phyloP scores from a whole-genome alignment of 1,140 invertebrate genomes.

The Sitodiplosis mosellana region DNA sequence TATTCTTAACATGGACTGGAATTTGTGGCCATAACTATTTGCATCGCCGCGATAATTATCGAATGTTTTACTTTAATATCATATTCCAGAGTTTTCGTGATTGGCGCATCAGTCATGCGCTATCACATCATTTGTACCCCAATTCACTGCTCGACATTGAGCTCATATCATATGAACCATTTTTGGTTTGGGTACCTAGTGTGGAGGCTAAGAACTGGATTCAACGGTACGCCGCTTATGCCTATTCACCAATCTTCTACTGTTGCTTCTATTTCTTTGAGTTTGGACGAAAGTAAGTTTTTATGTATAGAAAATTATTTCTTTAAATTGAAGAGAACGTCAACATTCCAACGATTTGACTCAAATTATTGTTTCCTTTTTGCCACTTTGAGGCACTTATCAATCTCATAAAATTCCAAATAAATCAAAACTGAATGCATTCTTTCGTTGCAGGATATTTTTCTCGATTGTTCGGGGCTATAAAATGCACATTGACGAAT shows the following conservation, averaged over 20 bases:
- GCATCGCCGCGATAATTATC: conserved; percentile 58
- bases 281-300: conserved; percentile 24
- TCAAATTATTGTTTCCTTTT: too few species aligned
- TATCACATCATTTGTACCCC: conserved; percentile 65
- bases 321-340: too few species aligned
- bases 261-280: conserved; percentile 22
- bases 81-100: conserved; percentile 39
- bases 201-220: conserved; percentile 25
- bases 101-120: conserved; percentile 54
- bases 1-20: conserved; percentile 33
- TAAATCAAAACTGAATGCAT: too few species aligned
- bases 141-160: conserved; percentile 64
- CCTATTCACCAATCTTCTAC: conserved; percentile 33
- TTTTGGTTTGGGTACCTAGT: conserved; percentile 42
- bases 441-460: too few species aligned
- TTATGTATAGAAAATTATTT: too few species aligned
- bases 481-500: conserved; percentile 16
- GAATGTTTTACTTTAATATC: conserved; percentile 65
- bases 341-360: too few species aligned
- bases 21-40: conserved; percentile 63
- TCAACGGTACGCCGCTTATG: conserved; percentile 24
- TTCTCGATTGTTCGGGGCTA: too few species aligned
- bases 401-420: too few species aligned
- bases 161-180: conserved; percentile 46
- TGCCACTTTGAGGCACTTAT: too few species aligned